Conservation (phyloP, 2,888 invertebrate genomes). For the Noctua janthina region DNA sequence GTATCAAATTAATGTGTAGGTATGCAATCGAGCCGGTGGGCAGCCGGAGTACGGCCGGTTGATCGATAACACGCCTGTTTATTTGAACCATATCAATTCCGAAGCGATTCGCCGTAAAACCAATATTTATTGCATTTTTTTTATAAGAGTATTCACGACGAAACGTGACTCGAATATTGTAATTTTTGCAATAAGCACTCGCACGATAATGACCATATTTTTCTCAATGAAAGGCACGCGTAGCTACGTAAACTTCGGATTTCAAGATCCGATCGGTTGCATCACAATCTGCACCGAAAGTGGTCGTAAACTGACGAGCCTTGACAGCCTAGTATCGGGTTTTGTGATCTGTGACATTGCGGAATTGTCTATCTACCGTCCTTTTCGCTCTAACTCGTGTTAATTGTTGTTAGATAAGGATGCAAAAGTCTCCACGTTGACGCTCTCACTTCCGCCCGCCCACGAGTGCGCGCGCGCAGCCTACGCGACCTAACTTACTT, state of each 20-base stretch:
- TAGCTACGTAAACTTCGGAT: constrained; percentile 68
- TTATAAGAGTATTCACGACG: constrained; percentile 68
- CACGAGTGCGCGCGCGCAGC: constrained; percentile 81
- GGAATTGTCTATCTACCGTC: constrained; percentile 79
- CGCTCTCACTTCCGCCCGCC: constrained; percentile 90
- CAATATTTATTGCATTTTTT: constrained; percentile 76
- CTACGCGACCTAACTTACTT: constrained; percentile 85
- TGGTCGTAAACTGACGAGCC: constrained; percentile 87
- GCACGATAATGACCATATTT: constrained; percentile 78
- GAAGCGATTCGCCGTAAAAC: constrained; percentile 70
- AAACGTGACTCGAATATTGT: constrained; percentile 82
- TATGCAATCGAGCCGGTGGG: constrained; percentile 55
- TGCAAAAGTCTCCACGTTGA: constrained; percentile 77
- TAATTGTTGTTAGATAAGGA: constrained; percentile 84
- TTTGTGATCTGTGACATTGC: constrained; percentile 86
- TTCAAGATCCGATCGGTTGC: constrained; percentile 81
- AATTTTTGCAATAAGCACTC: constrained; percentile 76
- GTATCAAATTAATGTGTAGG: constrained; percentile 64
- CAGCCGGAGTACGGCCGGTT: constrained; percentile 57
- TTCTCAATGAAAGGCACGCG: constrained; percentile 79
- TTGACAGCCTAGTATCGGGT: constrained; percentile 79
- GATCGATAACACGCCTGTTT: constrained; percentile 75
- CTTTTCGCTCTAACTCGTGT: constrained; percentile 74
- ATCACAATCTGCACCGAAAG: constrained; percentile 86
- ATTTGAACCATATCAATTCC: constrained; percentile 78